phyloP scores from a whole-genome alignment of 2,797 vertebrate genomes.

The Sphenodon punctatus region DNA sequence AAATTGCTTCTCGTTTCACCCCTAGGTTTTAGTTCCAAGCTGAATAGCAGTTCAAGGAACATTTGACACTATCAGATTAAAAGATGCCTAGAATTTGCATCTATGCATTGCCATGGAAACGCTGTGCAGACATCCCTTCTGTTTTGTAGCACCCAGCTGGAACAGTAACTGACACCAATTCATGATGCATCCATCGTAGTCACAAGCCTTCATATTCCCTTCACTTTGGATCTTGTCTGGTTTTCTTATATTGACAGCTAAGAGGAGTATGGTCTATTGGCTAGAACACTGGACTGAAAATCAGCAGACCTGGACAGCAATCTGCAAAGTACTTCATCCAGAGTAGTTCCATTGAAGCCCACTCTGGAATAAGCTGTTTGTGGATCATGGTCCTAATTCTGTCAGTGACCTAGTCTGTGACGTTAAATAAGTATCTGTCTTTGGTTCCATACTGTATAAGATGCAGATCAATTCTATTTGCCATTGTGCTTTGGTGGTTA shows the following conservation, averaged over 20 bases:
- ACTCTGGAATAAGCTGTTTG: too few species aligned
- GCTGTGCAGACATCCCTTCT: neutral
- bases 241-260: neutral
- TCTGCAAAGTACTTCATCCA: too few species aligned
- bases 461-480: neutral
- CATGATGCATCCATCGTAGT: neutral
- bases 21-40: constrained; percentile 46
- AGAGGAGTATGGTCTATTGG: neutral
- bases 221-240: neutral
- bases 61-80: constrained; percentile 26
- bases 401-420: neutral
- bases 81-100: constrained; percentile 16
- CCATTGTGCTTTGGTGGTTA: neutral
- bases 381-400: neutral
- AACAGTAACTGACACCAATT: constrained; percentile 2
- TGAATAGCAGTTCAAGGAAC: constrained; percentile 27
- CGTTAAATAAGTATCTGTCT: neutral
- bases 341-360: too few species aligned
- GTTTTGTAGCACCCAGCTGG: neutral
- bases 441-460: neutral
- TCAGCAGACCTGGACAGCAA: neutral
- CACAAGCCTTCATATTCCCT: neutral
- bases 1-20: too few species aligned
- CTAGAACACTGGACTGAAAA: neutral
- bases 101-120: constrained; percentile 10